Percentiles rank a stretch among this genome's conserved stretches.
These are phyloP conservation scores for Protomyctophum bolini DNA, from an alignment of 2,113 vertebrate species.

Conservation along the genomic window DNA sequence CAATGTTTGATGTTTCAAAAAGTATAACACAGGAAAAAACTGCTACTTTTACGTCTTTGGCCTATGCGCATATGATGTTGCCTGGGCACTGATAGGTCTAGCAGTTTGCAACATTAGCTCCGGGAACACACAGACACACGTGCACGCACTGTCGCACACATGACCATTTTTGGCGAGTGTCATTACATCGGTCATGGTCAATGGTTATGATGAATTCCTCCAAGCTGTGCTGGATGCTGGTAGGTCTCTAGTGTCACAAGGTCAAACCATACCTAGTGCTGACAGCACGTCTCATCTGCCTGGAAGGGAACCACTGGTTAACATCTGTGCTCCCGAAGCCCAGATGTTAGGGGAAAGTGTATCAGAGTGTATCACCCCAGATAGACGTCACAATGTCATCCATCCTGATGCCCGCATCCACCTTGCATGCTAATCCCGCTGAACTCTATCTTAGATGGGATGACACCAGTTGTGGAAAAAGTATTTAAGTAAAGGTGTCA, in stretches of 20 bases:
- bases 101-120: too few relatives aligned
- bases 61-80: too few relatives aligned
- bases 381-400: background rate
- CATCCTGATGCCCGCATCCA: background rate
- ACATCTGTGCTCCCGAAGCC: background rate
- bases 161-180: background rate
- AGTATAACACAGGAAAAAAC: too few relatives aligned
- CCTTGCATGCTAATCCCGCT: background rate
- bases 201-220: conserved; percentile 1
- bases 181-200: conserved; percentile 5
- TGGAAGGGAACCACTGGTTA: background rate
- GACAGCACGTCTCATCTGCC: conserved; percentile 9
- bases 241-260: conserved; percentile 6
- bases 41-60: too few relatives aligned
- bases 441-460: background rate
- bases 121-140: background rate
- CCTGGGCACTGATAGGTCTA: too few relatives aligned
- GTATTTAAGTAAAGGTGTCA: background rate
- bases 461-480: background rate
- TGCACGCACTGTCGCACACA: background rate
- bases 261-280: background rate
- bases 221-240: background rate
- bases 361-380: background rate
- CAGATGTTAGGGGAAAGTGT: too few relatives aligned
- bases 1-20: too few relatives aligned